A percentile compares a stretch with the other conserved stretches of the same genome.
These are phyloP conservation scores for Rhizomys pruinosus DNA, from an alignment of 2,113 vertebrate species.

Conservation along the genomic window DNA sequence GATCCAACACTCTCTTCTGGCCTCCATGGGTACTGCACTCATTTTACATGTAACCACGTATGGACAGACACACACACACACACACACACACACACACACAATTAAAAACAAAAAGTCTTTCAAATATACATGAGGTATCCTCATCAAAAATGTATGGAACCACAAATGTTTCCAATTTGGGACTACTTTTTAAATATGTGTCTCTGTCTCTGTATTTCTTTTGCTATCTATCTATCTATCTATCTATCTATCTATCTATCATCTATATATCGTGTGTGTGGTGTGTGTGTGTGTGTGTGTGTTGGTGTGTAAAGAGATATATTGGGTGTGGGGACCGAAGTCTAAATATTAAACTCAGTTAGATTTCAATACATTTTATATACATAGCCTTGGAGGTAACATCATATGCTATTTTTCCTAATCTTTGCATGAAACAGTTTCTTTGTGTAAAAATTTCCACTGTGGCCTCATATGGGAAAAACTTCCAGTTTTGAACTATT, in stretches of 20 bases:
- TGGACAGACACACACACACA: no score
- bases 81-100: no score
- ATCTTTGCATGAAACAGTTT: not conserved
- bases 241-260: no score
- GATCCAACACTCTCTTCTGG: no score
- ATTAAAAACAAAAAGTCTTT: no score
- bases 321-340: not conserved
- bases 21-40: no score
- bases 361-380: not conserved
- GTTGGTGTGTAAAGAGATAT: not conserved
- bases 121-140: not conserved
- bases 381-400: no score
- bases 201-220: no score
- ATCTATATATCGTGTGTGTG: no score
- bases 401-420: not conserved
- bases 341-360: not conserved
- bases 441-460: not conserved
- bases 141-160: not conserved
- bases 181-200: not conserved
- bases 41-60: no score
- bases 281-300: no score
- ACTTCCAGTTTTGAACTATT: not conserved
- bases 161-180: not conserved
- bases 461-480: not conserved
- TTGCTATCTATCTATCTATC: no score